Percentiles rank a stretch among this genome's conserved stretches.
Evolutionary conservation across 2,113 vertebrate genomes (phyloP).

Genomic region (Rhinopomastus cyanomelas): DNA sequence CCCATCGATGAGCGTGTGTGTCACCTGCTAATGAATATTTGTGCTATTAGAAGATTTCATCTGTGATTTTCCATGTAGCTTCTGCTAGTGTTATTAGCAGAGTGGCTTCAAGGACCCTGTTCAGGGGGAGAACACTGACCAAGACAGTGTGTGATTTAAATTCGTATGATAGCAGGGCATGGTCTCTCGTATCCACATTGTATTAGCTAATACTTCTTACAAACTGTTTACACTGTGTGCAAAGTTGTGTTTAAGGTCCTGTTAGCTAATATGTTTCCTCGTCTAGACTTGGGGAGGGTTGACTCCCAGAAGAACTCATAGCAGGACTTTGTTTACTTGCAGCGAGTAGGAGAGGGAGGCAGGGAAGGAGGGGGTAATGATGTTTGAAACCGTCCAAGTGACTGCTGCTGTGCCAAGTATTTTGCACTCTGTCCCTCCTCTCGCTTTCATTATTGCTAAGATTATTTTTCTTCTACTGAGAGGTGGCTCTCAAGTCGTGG

Average conservation of each 20-base stretch:
- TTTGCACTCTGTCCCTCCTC: not conserved
- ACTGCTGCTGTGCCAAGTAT: not conserved
- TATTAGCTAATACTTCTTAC: constrained; percentile 48
- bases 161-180: constrained; percentile 23
- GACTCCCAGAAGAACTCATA: not conserved
- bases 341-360: not conserved
- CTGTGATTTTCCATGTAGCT: not conserved
- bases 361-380: not conserved
- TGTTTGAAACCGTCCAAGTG: not conserved
- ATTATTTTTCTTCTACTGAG: not conserved
- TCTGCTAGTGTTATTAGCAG: constrained; percentile 10
- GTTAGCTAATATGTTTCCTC: constrained; percentile 34
- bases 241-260: constrained; percentile 51
- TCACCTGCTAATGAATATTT: constrained; percentile 41
- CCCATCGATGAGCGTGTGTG: not conserved
- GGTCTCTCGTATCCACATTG: constrained; percentile 39
- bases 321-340: constrained; percentile 35
- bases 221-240: constrained; percentile 34
- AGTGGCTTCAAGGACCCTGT: not conserved
- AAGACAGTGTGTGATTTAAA: constrained; percentile 6
- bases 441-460: not conserved
- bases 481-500: not conserved
- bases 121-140: not conserved
- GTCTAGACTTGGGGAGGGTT: constrained; percentile 9
- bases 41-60: constrained; percentile 29